These are phyloP conservation scores for Lymantria dispar DNA, from an alignment of 2,888 invertebrate species.

Conservation along the genomic window DNA sequence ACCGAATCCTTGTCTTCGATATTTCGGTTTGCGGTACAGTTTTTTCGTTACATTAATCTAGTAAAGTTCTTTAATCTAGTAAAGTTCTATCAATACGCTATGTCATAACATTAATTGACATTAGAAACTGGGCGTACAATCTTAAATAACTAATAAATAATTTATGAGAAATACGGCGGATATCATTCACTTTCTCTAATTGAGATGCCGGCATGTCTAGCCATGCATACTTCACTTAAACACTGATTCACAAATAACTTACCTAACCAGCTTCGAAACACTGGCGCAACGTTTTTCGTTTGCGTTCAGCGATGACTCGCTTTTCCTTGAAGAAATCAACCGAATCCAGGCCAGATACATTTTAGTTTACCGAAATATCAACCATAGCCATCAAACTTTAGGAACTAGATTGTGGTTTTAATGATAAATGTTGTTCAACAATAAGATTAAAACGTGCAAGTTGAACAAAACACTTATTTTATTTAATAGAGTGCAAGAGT, in stretches of 20 bases:
- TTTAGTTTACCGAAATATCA: slow-evolving; percentile 28
- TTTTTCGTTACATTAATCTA: no score
- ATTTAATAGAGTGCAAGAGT: slow-evolving; percentile 56
- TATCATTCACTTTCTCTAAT: background rate
- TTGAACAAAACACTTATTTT: slow-evolving; percentile 56
- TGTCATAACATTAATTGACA: background rate
- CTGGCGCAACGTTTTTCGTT: slow-evolving; percentile 40
- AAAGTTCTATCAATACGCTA: background rate
- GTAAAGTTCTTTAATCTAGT: no score
- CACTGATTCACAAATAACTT: slow-evolving; percentile 15
- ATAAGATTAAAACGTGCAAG: slow-evolving; percentile 56
- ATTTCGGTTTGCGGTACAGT: no score
- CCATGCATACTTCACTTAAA: background rate
- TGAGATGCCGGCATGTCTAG: background rate
- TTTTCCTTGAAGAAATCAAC: slow-evolving; percentile 62
- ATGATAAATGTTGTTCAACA: slow-evolving; percentile 35
- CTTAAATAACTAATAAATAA: background rate
- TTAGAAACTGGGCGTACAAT: background rate
- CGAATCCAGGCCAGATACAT: slow-evolving; percentile 56
- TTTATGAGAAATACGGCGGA: background rate
- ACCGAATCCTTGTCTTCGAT: no score
- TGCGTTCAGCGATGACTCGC: slow-evolving; percentile 46
- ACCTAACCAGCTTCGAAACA: slow-evolving; percentile 26
- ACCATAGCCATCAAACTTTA: slow-evolving; percentile 36
- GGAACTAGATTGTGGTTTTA: slow-evolving; percentile 31